These are phyloP conservation scores for Lottia scabra DNA, from an alignment of 2,888 invertebrate genomes.

Conservation along the genomic window DNA sequence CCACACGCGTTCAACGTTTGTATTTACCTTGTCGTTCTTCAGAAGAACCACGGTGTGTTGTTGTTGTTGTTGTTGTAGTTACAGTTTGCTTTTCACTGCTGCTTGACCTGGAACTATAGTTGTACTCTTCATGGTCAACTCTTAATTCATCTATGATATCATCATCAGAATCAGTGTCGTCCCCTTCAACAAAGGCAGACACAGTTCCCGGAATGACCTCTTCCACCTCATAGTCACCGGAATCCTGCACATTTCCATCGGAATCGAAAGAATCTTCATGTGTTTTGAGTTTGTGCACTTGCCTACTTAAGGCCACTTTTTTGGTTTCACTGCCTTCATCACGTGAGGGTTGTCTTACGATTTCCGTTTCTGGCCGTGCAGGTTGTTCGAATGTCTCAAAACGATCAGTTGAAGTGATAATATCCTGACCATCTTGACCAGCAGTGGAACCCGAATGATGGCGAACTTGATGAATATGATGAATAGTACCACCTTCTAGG, in stretches of 20 bases:
- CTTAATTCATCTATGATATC: slow-evolving; percentile 9
- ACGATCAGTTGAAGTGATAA: slow-evolving; percentile 26
- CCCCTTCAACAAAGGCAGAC: slow-evolving; percentile 44
- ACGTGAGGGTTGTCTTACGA: slow-evolving; percentile 51
- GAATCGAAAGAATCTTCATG: slow-evolving; percentile 53
- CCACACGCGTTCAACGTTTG: too few species aligned
- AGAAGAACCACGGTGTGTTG: slow-evolving; percentile 31
- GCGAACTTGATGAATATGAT: slow-evolving; percentile 43
- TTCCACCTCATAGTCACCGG: slow-evolving; percentile 53
- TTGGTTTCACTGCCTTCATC: slow-evolving; percentile 55
- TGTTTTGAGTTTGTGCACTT: slow-evolving; percentile 55
- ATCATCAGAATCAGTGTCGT: slow-evolving; percentile 33
- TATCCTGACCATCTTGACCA: slow-evolving; percentile 43
- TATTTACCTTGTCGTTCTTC: too few species aligned
- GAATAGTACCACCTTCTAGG: slow-evolving; percentile 58
- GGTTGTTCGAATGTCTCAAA: slow-evolving; percentile 51
- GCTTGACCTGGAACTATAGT: slow-evolving; percentile 18
- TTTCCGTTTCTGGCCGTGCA: slow-evolving; percentile 47
- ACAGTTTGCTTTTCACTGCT: slow-evolving; percentile 16
- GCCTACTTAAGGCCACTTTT: slow-evolving; percentile 54
- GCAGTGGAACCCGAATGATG: slow-evolving; percentile 46
- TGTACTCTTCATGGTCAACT: background rate
- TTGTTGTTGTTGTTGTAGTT: too few species aligned
- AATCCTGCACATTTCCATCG: slow-evolving; percentile 33
- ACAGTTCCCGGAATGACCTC: slow-evolving; percentile 60